phyloP scores from a whole-genome alignment of 2,797 vertebrate genomes.

The Hoplostethus mediterraneus region DNA sequence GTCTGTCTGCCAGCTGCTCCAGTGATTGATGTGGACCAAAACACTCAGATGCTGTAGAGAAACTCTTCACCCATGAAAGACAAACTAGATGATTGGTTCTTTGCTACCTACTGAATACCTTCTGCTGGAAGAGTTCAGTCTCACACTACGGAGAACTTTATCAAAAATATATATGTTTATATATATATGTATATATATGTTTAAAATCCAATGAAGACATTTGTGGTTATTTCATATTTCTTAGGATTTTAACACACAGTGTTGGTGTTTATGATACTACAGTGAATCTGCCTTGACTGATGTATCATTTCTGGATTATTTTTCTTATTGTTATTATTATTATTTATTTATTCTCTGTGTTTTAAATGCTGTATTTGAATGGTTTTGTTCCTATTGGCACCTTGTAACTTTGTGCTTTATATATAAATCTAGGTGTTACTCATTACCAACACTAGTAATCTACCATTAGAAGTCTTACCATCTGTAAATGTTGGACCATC shows the following conservation, averaged over 20 bases:
- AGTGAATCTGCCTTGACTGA: no score
- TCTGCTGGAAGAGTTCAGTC: conserved; percentile 28
- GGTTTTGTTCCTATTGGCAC: not conserved
- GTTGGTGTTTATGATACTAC: no score
- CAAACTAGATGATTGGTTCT: conserved; percentile 57
- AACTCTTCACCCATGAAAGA: conserved; percentile 79
- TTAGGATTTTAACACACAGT: no score
- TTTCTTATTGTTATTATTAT: no score
- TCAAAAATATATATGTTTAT: no score
- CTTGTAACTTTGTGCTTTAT: conserved; percentile 30
- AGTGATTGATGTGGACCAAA: conserved; percentile 79
- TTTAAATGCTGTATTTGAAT: not conserved
- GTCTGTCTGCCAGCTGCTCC: conserved; percentile 70
- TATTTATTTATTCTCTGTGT: not conserved
- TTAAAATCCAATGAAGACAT: no score
- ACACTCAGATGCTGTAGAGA: conserved; percentile 61
- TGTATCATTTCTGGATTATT: no score
- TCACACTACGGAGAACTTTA: not conserved
- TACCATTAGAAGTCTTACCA: conserved; percentile 85
- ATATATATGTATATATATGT: no score
- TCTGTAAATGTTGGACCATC: conserved; percentile 98
- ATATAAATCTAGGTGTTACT: conserved; percentile 47
- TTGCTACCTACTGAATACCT: conserved; percentile 8
- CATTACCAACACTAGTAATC: conserved; percentile 29
- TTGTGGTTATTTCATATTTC: no score